Percentiles rank a stretch among this genome's conserved stretches.
Evolutionary conservation across 2,113 vertebrate genomes (phyloP).

Genomic region (Forbesichthys papilliferus): DNA sequence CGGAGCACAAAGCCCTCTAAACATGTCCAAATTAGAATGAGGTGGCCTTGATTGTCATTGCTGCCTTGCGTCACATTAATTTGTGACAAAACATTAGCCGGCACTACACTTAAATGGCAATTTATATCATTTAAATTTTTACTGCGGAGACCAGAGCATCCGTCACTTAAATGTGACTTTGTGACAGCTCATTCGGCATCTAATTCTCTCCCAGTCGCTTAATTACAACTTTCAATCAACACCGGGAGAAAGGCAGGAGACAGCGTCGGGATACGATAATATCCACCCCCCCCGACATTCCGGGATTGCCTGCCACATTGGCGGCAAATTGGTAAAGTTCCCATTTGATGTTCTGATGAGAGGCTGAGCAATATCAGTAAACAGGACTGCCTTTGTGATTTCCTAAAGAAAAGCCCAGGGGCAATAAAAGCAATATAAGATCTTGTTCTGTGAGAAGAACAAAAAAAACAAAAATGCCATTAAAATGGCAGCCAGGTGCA

Average conservation of each 20-base stretch:
- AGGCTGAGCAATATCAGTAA: constrained; percentile 33
- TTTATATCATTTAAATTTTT: constrained; percentile 99
- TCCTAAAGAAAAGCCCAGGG: background rate
- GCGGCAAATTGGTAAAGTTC: constrained; percentile 63
- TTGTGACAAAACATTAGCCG: constrained; percentile 98
- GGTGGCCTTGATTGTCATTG: constrained; percentile 97
- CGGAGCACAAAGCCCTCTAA: constrained; percentile 91
- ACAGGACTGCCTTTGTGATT: background rate
- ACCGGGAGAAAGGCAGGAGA: constrained; percentile 1
- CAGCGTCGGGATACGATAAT: constrained; percentile 14
- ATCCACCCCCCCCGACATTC: constrained; percentile 22
- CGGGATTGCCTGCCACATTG: constrained; percentile 5
- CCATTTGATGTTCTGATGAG: constrained; percentile 66
- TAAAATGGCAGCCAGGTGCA: background rate
- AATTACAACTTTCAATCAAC: constrained; percentile 98
- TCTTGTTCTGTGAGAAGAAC: constrained; percentile 1
- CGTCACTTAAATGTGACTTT: constrained; percentile 98
- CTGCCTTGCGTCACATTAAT: constrained; percentile 98
- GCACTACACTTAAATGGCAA: constrained; percentile 97
- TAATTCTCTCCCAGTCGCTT: constrained; percentile 92
- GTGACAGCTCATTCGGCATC: constrained; percentile 99
- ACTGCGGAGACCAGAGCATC: constrained; percentile 88
- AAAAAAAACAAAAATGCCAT: background rate
- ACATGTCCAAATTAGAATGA: constrained; percentile 98
- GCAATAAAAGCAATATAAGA: constrained; percentile 4